These are phyloP conservation scores for Myripristis jacobus DNA, from an alignment of 2,797 vertebrate genomes.

Conservation along the genomic window DNA sequence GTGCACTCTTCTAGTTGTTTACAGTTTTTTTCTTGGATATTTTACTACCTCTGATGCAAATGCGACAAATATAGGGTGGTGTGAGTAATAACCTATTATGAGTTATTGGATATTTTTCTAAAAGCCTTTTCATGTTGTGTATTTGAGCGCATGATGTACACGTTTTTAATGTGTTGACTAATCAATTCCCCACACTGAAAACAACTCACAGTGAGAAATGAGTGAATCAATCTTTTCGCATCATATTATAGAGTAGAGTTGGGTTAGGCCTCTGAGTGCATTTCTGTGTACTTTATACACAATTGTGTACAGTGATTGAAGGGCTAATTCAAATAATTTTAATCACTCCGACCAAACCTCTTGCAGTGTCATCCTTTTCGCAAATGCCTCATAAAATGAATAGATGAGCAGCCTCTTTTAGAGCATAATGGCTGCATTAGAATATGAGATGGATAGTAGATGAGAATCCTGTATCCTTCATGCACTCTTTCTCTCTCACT, in stretches of 20 bases:
- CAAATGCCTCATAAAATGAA: conserved; percentile 77
- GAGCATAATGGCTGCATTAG: conserved; percentile 79
- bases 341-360: conserved; percentile 69
- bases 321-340: conserved; percentile 75
- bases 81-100: conserved; percentile 51
- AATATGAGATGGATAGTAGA: conserved; percentile 76
- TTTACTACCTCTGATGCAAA: conserved; percentile 61
- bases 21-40: conserved; percentile 44
- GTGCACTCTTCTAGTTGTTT: no score
- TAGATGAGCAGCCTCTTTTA: conserved; percentile 75
- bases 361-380: conserved; percentile 75
- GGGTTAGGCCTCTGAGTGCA: conserved; percentile 68
- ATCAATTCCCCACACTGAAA: conserved; percentile 70
- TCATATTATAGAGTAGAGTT: conserved; percentile 46
- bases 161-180: conserved; percentile 75
- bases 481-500: conserved; percentile 52
- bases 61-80: conserved; percentile 36
- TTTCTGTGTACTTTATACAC: conserved; percentile 74
- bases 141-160: conserved; percentile 60
- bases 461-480: conserved; percentile 69
- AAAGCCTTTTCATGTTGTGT: conserved; percentile 76
- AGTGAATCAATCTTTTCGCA: conserved; percentile 76
- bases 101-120: conserved; percentile 66
- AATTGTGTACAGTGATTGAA: conserved; percentile 71
- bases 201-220: conserved; percentile 64